Base-by-base conservation (phyloP, 2,113 vertebrate genomes). In the Eretmodus cyanostictus region DNA sequence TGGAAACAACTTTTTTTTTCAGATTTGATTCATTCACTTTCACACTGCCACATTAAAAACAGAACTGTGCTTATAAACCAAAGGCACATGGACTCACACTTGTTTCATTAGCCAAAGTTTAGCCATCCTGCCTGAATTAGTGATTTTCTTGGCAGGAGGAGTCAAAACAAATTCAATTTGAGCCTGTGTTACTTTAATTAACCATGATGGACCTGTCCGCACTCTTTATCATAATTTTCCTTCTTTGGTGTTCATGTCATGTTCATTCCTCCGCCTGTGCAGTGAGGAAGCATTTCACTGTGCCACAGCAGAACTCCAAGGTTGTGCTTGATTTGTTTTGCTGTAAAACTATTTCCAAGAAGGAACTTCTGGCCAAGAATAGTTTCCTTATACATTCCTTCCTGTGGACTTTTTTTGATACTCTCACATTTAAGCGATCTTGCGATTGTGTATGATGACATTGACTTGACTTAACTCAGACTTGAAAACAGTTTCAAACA, bases 161-260 rank as follows among this genome's bases (percentile, higher is more conserved):
- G 80, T 85, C 76, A 29, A 91, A 92, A 89, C 84, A 87, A 94
- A 94, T 91, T 83, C 40, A 83, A 38, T 90, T 88, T 78, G 61
- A 87, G 89, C 27, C n/a, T 59, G 88, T 88, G 82, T 86, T 88
- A 91, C 84, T 88, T 92, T 93, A 93, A 94, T 91, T 88, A 90
- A 87, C 76, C 86, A 80, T 86, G 87, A 92, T 89, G 85, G 90
- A 87, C 80, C 89, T 91, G 90, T 73, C 61, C 1, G 4, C 57
- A 38, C 81, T 87, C 82, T 92, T 93, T 90, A 91, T 85, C 89
- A 76, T 84, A 81, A 90, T 92, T 91, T 84, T 36, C 81, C 61
- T 80, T 80, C 87, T 88, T 84, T 68, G 61, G 63, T 84, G 84
- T 94, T 91, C 66, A 7, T 85, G 88, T 88, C 89, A 84, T 85